A percentile compares a stretch with the other conserved stretches of the same genome.
These are phyloP conservation scores for Cataglyphis albicans DNA, from an alignment of 2,888 invertebrate species.

Conservation along the genomic window DNA sequence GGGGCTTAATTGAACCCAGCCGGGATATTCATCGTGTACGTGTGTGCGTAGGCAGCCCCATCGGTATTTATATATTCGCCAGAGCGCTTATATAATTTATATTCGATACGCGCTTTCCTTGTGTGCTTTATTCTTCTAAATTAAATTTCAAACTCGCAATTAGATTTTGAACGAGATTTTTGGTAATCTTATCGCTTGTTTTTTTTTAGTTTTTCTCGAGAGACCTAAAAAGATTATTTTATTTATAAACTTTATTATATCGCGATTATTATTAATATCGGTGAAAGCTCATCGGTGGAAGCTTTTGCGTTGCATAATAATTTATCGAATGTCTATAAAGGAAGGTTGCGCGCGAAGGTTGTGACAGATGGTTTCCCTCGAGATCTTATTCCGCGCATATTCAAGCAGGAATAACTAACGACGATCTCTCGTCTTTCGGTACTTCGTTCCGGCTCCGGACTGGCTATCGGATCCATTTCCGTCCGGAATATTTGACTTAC, in stretches of 20 bases:
- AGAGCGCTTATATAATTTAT: constrained; percentile 35
- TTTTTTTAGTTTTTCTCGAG: too few species aligned
- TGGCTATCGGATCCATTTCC: constrained; percentile 68
- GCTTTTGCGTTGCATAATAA: constrained; percentile 16
- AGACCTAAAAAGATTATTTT: too few species aligned
- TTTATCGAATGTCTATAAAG: constrained; percentile 32
- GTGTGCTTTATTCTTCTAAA: neutral
- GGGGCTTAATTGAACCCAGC: constrained; percentile 80
- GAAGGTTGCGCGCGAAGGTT: constrained; percentile 17
- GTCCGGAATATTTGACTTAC: constrained; percentile 37
- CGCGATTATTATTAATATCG: neutral
- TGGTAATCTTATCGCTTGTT: neutral
- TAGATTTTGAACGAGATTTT: neutral
- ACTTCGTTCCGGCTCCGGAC: constrained; percentile 64
- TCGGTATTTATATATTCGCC: constrained; percentile 70
- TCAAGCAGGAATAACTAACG: constrained; percentile 67
- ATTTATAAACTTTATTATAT: neutral
- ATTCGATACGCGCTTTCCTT: constrained; percentile 37
- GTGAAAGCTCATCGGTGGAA: neutral
- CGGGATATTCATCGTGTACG: constrained; percentile 72
- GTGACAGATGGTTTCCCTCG: constrained; percentile 43
- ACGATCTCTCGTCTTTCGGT: constrained; percentile 62
- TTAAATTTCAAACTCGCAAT: constrained; percentile 14
- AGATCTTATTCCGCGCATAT: constrained; percentile 47
- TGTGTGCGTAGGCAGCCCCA: constrained; percentile 63